Percentiles rank a stretch among this genome's conserved stretches.
Conservation (phyloP, 2,797 vertebrate genomes). For the Phataginus tetradactyla region DNA sequence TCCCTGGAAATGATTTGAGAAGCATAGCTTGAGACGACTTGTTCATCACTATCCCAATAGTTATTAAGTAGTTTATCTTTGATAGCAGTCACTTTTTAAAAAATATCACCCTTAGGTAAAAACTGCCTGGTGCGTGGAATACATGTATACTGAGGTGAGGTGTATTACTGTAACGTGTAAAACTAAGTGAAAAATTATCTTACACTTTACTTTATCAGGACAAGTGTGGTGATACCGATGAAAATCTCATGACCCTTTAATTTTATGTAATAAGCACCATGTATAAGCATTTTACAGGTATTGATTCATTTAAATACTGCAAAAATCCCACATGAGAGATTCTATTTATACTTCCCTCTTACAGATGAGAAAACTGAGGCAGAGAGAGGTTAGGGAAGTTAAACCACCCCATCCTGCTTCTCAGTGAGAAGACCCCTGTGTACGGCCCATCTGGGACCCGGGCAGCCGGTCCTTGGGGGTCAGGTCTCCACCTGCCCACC, state of each 20-base stretch:
- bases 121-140: background rate
- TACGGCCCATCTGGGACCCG: background rate
- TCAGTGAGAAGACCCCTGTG: accelerated
- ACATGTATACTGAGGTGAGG: too few species aligned
- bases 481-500: background rate
- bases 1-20: accelerated
- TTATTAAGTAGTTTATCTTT: background rate
- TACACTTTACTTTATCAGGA: background rate
- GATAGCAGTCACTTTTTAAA: background rate
- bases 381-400: background rate
- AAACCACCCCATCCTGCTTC: background rate
- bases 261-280: background rate
- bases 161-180: accelerated
- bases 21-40: background rate
- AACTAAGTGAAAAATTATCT: background rate
- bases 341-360: background rate
- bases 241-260: background rate
- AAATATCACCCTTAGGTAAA: background rate
- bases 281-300: background rate
- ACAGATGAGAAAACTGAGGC: background rate
- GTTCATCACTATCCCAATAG: background rate
- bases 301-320: background rate
- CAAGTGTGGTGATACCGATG: background rate
- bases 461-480: accelerated
- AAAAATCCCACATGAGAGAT: background rate